Conservation (phyloP, 2,888 invertebrate genomes). For the Hoplodrina blanda region DNA sequence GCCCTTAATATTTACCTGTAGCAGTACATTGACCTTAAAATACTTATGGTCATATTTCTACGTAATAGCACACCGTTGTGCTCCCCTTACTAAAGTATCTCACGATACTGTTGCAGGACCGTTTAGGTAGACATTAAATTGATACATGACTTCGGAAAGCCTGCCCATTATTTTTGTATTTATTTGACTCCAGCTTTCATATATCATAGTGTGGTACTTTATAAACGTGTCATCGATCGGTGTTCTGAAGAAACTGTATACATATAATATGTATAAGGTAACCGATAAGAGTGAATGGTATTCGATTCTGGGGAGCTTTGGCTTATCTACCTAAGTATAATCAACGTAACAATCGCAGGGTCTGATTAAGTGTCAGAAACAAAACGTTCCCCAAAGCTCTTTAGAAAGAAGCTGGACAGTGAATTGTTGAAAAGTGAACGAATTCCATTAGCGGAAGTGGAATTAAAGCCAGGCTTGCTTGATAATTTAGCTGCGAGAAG, state of each 20-base stretch:
- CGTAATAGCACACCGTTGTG: slow-evolving; percentile 8
- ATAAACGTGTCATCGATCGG: slow-evolving; percentile 1
- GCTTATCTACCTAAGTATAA: slow-evolving; percentile 56
- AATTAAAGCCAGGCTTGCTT: slow-evolving; percentile 75
- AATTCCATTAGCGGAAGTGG: slow-evolving; percentile 82
- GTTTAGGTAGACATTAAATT: slow-evolving; percentile 55
- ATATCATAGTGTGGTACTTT: slow-evolving; percentile 31
- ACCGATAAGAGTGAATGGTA: slow-evolving; percentile 27
- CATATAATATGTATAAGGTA: not conserved
- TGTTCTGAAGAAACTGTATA: slow-evolving; percentile 6
- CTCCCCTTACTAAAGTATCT: slow-evolving; percentile 31
- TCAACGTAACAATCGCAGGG: slow-evolving; percentile 69
- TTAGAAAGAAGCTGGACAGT: slow-evolving; percentile 76
- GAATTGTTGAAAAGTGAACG: slow-evolving; percentile 81
- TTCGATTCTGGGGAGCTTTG: slow-evolving; percentile 7
- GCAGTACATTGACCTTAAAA: slow-evolving; percentile 66
- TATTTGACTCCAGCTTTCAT: slow-evolving; percentile 48
- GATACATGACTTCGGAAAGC: slow-evolving; percentile 52
- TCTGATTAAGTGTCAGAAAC: slow-evolving; percentile 76
- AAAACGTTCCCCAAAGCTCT: slow-evolving; percentile 72
- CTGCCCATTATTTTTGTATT: slow-evolving; percentile 55
- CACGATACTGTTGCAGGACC: slow-evolving; percentile 34
- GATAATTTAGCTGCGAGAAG: slow-evolving; percentile 74
- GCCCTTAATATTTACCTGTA: slow-evolving; percentile 66
- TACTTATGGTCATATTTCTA: slow-evolving; percentile 40